Base-by-base conservation (phyloP, 1,140 invertebrate species). In the Papilio machaon region DNA sequence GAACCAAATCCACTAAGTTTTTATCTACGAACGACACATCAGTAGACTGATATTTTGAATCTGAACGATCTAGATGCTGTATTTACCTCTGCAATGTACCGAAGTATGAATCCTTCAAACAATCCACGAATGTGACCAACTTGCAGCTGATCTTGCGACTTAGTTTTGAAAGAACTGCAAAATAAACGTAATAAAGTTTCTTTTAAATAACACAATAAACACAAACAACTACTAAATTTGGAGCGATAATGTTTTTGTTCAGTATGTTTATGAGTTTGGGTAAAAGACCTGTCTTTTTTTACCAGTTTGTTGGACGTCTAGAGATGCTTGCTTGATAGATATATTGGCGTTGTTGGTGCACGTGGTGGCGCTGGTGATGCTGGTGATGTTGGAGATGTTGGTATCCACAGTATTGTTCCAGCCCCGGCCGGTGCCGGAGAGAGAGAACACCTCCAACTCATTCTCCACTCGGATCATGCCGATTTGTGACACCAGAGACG, bases 81-180 rank as follows among this genome's bases (percentile, higher is more conserved):
- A 30, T 30, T 84, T 83, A 95, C 94, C 97, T 95, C 88, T 98
- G 96, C 47, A 98, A 90, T 0, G 97, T 98, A 1, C 97, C 97
- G 80, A 98, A 96, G 87, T 98, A 98, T 1, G 96, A 97, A 73
- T 98, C 97, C 82, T 97, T 96, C 9, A 98, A 95, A 89, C 97
- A 97, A 84, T 98, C 97, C 0, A 99, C 97, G 15, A 98, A 98
- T 60, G 96, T 96, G 6, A 98, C 96, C 35, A 99, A 94, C 90
- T 98, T 97, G 75, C 96, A 95, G 19, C 97, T 98, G 5, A 99
- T 97, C 80, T 96, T 96, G 82, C 96, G 96, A 84, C 98, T 98
- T 17, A 99, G 91, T 81, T 96, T 96, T 2, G 95, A 95, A 0
- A 98, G 93, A 9, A 99, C 97, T 92, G 88, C 15, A 52, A 82